Base-by-base conservation (phyloP, 2,888 invertebrate genomes). In the Eupithecia inturbata region DNA sequence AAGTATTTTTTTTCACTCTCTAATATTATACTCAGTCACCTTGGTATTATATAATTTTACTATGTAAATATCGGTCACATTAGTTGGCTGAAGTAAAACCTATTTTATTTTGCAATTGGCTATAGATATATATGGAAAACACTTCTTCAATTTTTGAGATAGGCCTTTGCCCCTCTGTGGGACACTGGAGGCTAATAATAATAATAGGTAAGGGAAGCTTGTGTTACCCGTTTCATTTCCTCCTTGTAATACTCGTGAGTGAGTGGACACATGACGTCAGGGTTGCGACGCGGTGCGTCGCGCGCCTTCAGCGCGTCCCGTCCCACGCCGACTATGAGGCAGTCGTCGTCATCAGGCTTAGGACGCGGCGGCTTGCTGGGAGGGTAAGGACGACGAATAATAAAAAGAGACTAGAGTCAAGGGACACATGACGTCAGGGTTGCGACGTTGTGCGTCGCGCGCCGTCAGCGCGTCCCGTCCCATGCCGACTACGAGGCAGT, bases 401-500 rank as follows among this genome's bases (percentile, higher is more conserved):
- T 49, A 49, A 49, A n/a, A n/a, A 7, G 49, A n/a, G n/a, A 9
- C 45, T 6, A 19, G 72, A 0, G 64, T 26, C 4, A 91, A 62
- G 0, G 93, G 91, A 70, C 94, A 94, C 0, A 94, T 86, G 0
- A 88, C 73, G 45, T 94, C 94, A 0, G 92, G 89, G 10, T 79
- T 74, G 22, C 79, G 79, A 0, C 81, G 80, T 0, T 87, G 87
- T 0, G 73, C 82, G 0, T 89, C 87, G 53, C 79, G 85, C 0
- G 89, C 78, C 57, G 88, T 91, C 41, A 94, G 82, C 0, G 90
- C 77, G 75, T 93, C 92, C 0, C 94, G 85, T 6, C 87, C 84
- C 5, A 92, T 41, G 0, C 93, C 94, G 0, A 93, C 91, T 7
- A 94, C 91, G 2, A 94, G 82, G 60, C 94, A 94, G 77, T 92